These are phyloP conservation scores for Drosophila azteca DNA, from an alignment of 1,140 invertebrate genomes.

Conservation along the genomic window DNA sequence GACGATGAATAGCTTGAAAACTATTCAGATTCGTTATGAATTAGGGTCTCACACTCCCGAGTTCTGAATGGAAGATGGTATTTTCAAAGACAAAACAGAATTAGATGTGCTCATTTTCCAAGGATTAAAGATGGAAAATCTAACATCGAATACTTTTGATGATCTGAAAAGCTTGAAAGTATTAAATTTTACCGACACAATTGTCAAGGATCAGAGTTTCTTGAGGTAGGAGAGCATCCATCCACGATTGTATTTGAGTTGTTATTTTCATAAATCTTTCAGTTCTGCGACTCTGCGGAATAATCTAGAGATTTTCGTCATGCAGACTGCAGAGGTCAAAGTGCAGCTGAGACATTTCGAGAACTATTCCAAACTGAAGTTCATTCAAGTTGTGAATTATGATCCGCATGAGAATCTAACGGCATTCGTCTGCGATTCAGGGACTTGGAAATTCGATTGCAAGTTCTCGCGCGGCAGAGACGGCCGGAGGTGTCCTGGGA, in stretches of 20 bases:
- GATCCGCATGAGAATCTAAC: neutral
- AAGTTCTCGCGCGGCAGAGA: neutral
- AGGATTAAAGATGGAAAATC: neutral
- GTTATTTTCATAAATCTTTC: neutral
- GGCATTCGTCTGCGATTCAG: neutral
- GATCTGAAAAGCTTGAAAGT: neutral
- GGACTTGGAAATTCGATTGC: neutral
- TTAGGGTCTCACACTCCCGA: too few relatives aligned
- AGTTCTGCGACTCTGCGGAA: slow-evolving; percentile 1
- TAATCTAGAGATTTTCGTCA: neutral
- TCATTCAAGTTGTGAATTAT: neutral
- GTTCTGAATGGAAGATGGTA: neutral
- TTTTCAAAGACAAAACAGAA: neutral
- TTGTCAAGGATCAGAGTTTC: neutral
- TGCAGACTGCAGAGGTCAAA: neutral
- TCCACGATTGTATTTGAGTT: neutral
- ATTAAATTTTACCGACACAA: neutral
- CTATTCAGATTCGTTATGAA: neutral
- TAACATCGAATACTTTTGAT: neutral
- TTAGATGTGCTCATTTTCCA: neutral
- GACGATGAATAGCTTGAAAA: neutral
- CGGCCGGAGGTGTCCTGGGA: neutral
- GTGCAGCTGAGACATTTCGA: slow-evolving; percentile 13
- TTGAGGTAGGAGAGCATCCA: slow-evolving; percentile 1
- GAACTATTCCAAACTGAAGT: neutral